phyloP scores from a whole-genome alignment of 2,113 vertebrate genomes.

The Synchiropus splendidus region DNA sequence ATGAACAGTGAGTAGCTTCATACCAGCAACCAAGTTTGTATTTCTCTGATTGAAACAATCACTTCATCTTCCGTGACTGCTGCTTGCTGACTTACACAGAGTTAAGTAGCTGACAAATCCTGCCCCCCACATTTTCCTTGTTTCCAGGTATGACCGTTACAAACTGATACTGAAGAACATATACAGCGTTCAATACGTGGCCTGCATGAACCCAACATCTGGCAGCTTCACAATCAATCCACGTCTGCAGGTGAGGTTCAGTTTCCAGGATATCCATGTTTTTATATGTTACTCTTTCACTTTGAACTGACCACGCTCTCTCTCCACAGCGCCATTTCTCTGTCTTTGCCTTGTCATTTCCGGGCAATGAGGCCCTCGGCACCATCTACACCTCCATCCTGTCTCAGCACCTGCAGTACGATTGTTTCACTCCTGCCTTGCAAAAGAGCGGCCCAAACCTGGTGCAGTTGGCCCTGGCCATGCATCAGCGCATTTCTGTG shows the following conservation, averaged over 20 bases:
- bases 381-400: constrained; percentile 89
- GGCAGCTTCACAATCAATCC: constrained; percentile 97
- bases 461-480: constrained; percentile 71
- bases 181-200: constrained; percentile 82
- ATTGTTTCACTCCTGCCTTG: constrained; percentile 63
- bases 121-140: constrained; percentile 2
- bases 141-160: constrained; percentile 84
- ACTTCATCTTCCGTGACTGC: too few species aligned
- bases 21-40: too few species aligned
- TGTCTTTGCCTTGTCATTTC: constrained; percentile 80
- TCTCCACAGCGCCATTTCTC: constrained; percentile 84
- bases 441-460: constrained; percentile 71
- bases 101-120: too few species aligned
- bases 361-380: constrained; percentile 75
- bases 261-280: not conserved
- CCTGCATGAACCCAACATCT: constrained; percentile 92
- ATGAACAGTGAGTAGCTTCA: too few species aligned
- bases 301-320: not conserved
- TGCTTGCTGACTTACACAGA: too few species aligned
- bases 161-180: constrained; percentile 87
- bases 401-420: constrained; percentile 68
- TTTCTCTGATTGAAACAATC: too few species aligned
- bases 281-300: not conserved
- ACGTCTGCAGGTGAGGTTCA: constrained; percentile 78
- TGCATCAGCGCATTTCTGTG: constrained; percentile 76